These are phyloP conservation scores for Callyntrura sp. DNA, from an alignment of 2,888 invertebrate genomes.

Conservation along the genomic window DNA sequence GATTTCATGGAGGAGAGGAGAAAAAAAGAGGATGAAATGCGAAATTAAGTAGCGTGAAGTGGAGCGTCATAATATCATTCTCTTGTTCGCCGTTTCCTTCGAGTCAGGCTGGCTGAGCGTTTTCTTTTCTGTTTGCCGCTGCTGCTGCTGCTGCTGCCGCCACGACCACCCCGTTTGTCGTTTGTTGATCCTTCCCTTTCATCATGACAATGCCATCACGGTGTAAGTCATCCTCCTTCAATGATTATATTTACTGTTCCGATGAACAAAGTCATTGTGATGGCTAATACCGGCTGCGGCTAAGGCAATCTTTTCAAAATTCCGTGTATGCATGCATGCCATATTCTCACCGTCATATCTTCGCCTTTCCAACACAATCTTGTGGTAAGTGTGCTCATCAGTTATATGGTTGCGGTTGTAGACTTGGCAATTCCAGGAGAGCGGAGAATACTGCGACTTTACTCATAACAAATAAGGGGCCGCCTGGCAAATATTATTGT, in stretches of 20 bases:
- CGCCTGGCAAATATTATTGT: too few species aligned
- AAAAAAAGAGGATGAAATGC: slow-evolving; percentile 42
- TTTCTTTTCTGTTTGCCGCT: slow-evolving; percentile 5
- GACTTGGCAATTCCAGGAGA: neutral
- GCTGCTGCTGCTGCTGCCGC: neutral
- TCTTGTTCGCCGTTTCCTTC: slow-evolving; percentile 48
- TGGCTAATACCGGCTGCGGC: neutral
- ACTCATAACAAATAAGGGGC: too few species aligned
- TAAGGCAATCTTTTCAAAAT: neutral
- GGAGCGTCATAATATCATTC: slow-evolving; percentile 64
- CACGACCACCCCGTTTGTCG: neutral
- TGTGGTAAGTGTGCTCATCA: neutral
- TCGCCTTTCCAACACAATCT: too few species aligned
- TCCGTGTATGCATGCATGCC: neutral
- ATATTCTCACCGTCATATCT: neutral
- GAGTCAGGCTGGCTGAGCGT: neutral
- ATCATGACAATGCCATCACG: slow-evolving; percentile 30
- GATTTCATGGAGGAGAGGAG: slow-evolving; percentile 13
- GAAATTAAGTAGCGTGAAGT: slow-evolving; percentile 71
- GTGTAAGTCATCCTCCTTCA: slow-evolving; percentile 26
- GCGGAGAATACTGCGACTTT: neutral
- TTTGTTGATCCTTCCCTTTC: slow-evolving; percentile 39
- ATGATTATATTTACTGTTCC: slow-evolving; percentile 30
- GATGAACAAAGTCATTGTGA: neutral
- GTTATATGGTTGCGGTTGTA: neutral